A percentile compares a stretch with the other conserved stretches of the same genome.
Evolutionary conservation across 2,113 vertebrate species (phyloP).

Genomic region (Cnemophilus loriae): DNA sequence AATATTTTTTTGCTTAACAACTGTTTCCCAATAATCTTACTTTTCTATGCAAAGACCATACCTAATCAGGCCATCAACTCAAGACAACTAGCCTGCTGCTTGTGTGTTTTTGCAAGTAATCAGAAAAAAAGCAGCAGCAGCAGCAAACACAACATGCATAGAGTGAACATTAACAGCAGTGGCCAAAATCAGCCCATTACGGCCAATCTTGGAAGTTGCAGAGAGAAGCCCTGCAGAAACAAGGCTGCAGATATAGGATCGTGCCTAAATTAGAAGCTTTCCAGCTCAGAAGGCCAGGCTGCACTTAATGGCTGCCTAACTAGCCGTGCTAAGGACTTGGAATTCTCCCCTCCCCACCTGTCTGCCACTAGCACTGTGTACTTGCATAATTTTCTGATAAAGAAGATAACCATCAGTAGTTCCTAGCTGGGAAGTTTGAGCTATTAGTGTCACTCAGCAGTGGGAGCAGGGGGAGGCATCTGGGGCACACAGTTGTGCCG

Average conservation of each 20-base stretch:
- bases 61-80: background rate
- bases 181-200: background rate
- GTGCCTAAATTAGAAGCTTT: background rate
- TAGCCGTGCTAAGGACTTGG: background rate
- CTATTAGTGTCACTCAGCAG: background rate
- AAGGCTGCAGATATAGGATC: background rate
- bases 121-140: background rate
- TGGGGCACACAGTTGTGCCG: background rate
- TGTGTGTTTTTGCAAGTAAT: background rate
- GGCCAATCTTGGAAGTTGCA: background rate
- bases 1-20: background rate
- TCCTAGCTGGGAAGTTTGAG: background rate
- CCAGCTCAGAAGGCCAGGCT: background rate
- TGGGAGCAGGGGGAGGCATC: background rate
- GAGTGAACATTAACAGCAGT: background rate
- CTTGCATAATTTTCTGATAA: background rate
- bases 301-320: background rate
- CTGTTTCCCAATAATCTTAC: background rate
- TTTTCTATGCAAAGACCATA: background rate
- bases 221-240: background rate
- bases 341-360: background rate
- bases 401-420: background rate
- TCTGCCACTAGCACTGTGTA: background rate
- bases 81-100: background rate
- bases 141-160: background rate